A percentile compares a stretch with the other conserved stretches of the same genome.
phyloP scores from a whole-genome alignment of 2,888 invertebrate species.

The Elgonia sp. region DNA sequence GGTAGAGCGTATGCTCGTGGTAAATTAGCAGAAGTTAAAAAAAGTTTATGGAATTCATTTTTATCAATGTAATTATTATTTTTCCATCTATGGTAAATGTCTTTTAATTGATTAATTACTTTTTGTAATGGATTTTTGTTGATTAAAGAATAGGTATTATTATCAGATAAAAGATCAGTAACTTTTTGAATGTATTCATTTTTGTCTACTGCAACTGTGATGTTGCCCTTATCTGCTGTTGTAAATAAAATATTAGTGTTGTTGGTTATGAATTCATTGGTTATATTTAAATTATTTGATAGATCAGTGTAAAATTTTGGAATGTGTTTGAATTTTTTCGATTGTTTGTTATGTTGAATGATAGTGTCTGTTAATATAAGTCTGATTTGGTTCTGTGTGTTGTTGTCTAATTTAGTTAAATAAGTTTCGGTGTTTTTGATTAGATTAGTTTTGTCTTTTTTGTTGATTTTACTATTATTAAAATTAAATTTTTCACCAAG shows the following conservation, averaged over 20 bases:
- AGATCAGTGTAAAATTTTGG: neutral
- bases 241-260: slow-evolving; percentile 29
- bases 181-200: slow-evolving; percentile 5
- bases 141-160: neutral
- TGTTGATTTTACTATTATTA: neutral
- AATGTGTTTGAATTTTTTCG: slow-evolving; percentile 19
- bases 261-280: neutral
- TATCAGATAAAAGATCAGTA: neutral
- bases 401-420: neutral
- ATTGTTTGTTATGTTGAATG: neutral
- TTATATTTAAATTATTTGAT: neutral
- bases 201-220: slow-evolving; percentile 8
- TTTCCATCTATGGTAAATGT: too few relatives aligned
- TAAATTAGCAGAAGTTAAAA: neutral
- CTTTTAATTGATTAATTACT: too few relatives aligned
- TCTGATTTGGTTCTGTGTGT: slow-evolving; percentile 11
- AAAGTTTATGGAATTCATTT: neutral
- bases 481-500: slow-evolving; percentile 20
- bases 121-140: neutral
- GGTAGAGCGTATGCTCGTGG: too few relatives aligned
- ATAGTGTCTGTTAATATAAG: neutral
- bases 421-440: slow-evolving; percentile 4
- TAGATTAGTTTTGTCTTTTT: neutral
- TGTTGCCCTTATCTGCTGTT: slow-evolving; percentile 16
- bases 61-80: neutral